phyloP scores from a whole-genome alignment of 1,140 invertebrate genomes.

The Drosophila asahinai region DNA sequence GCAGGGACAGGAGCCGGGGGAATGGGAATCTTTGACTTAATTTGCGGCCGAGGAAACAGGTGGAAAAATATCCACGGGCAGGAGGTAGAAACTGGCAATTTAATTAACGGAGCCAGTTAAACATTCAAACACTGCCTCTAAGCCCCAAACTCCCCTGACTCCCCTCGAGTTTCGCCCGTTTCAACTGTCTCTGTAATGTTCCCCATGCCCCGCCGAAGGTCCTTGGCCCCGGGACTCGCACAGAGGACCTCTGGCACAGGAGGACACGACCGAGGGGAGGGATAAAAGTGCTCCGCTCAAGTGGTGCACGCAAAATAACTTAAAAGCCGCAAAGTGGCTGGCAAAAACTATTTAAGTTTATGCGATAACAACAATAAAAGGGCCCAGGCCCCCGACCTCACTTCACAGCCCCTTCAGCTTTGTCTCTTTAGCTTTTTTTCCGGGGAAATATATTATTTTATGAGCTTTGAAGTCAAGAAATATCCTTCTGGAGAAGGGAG shows the following conservation, averaged over 20 bases:
- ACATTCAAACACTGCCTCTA: conserved; percentile 45
- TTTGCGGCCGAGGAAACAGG: conserved; percentile 45
- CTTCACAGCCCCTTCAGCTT: background rate
- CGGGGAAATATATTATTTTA: background rate
- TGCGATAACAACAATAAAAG: conserved; percentile 77
- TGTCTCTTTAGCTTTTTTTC: conserved; percentile 15
- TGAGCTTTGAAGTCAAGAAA: background rate
- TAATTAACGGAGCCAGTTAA: conserved; percentile 61
- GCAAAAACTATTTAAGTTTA: conserved; percentile 81
- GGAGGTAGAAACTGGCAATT: conserved; percentile 41
- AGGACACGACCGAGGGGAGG: background rate
- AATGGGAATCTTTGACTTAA: conserved; percentile 49
- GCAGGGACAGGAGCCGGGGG: background rate
- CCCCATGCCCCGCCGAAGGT: conserved; percentile 16
- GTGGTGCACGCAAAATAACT: conserved; percentile 80
- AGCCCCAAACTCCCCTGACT: conserved; percentile 3
- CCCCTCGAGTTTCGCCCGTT: conserved; percentile 11
- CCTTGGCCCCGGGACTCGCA: conserved; percentile 29
- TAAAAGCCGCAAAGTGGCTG: conserved; percentile 82
- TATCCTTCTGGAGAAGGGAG: background rate
- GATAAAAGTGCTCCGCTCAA: conserved; percentile 60
- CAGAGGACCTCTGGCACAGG: conserved; percentile 21
- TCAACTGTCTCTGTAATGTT: conserved; percentile 24
- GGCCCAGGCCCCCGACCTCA: conserved; percentile 23
- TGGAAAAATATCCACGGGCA: conserved; percentile 23